Base-by-base conservation (phyloP, 2,888 invertebrate species). In the Acanthoscelides obtectus region DNA sequence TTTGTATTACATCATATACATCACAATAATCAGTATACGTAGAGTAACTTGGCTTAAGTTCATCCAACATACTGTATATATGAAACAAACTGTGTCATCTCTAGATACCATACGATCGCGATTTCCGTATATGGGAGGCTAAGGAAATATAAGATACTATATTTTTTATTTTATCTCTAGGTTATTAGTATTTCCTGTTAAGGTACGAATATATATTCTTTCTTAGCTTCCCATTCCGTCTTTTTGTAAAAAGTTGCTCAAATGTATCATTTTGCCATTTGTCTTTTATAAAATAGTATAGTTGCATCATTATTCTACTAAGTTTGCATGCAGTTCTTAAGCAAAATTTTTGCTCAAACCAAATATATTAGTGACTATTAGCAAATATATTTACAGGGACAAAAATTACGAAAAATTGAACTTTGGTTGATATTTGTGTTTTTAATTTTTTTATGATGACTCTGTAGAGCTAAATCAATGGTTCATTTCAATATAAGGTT, bases 291-390 rank as follows among this genome's bases (percentile, higher is more conserved):
- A 20, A 66, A 25, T 69, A 69, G 65, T 22, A n/a, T n/a, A 64
- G 64, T 66, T 20, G n/a, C n/a, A n/a, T n/a, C n/a, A 22, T 63
- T 45, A 45, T 45, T 12, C n/a, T n/a, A n/a, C n/a, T 69, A 22
- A 25, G 65, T 20, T 64, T 68, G 22, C 20, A 22, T 66, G 19
- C 22, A 67, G 67, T 67, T 66, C 68, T 25, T 67, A 71, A 69
- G 64, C 65, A 45, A 45, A 45, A 45, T 45, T 68, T 71, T 68
- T 69, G 72, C 72, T 71, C 71, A 72, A 72, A 72, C 72, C 72
- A 72, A 72, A 72, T 72, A 72, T 67, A 12, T 45, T 45, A 45
- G 45, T 45, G 17, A 67, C 67, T 22, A 20, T 19, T 67, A 20
- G 22, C 22, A 22, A 67, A 22, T 22, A 67, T 67, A 22, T 22